These are phyloP conservation scores for Aphidius gifuensis DNA, from an alignment of 1,140 invertebrate species.

Conservation along the genomic window DNA sequence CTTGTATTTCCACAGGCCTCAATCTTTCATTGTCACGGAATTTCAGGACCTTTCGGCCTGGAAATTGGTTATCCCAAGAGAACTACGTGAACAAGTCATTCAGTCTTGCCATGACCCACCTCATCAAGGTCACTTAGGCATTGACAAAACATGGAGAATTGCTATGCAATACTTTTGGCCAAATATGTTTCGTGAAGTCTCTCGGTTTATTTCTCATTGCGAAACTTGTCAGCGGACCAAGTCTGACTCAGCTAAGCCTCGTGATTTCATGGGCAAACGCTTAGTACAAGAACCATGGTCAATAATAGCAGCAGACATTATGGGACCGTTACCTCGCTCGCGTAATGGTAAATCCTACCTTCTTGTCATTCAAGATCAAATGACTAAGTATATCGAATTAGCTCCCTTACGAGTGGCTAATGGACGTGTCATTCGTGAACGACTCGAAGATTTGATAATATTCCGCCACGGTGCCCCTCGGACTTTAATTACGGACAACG, in stretches of 20 bases:
- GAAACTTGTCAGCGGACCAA: slow-evolving; percentile 26
- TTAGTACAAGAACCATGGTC: slow-evolving; percentile 22
- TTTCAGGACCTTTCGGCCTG: slow-evolving; percentile 24
- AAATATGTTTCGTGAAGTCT: slow-evolving; percentile 31
- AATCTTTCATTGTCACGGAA: slow-evolving; percentile 3
- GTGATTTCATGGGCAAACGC: slow-evolving; percentile 20
- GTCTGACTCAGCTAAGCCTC: slow-evolving; percentile 4
- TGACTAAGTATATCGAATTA: not conserved
- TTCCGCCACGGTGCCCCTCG: slow-evolving; percentile 14
- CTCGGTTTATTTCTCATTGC: slow-evolving; percentile 22
- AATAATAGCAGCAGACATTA: not conserved
- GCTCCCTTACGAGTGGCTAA: not conserved
- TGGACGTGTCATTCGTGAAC: not conserved
- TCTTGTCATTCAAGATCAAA: slow-evolving; percentile 4
- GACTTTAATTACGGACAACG: slow-evolving; percentile 16
- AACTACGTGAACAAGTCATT: slow-evolving; percentile 10
- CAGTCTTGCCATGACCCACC: not conserved
- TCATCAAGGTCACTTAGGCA: slow-evolving; percentile 30
- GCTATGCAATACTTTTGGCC: slow-evolving; percentile 35
- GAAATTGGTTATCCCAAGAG: slow-evolving; percentile 33
- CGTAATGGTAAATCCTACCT: not conserved
- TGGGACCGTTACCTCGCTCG: not conserved
- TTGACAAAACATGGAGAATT: slow-evolving; percentile 31
- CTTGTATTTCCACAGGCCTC: slow-evolving; percentile 20
- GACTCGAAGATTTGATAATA: not conserved